Evolutionary conservation across 2,797 vertebrate species (phyloP), one percentile per base, ranked within the genome.

Genomic region (Hippoglossus hippoglossus): DNA sequence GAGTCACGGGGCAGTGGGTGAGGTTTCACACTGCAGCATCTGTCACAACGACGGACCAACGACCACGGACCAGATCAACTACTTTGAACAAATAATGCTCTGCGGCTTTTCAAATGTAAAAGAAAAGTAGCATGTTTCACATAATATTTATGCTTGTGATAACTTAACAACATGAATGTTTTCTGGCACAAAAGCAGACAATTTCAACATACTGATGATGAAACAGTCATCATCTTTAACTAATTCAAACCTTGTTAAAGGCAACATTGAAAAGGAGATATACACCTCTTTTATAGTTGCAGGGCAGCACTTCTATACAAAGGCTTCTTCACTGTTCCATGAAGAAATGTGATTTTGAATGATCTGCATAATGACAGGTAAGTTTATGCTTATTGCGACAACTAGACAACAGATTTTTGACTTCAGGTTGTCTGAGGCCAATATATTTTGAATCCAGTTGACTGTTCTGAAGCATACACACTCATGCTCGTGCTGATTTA

Each of bases 1-100:
- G 50, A 56, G 49, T 19, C 54, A 25, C 62, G 75, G 64, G 47
- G n/a, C 62, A 57, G 75, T 53, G 77, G 61, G 53, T 69, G 62
- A 84, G 49, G 73, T 79, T 66, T 84, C 81, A 75, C 57, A 59
- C 58, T 44, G 69, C 57, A 46, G 50, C 60, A 25, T 21, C 62
- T 50, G 54, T 34, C 62, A 68, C 31, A 34, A 34, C 31, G 8
- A 34, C 8, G 2, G 31, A 8, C 31, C 31, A 34, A 34, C 31
- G 31, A 3, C 31, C 9, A 11, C 31, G 1, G 31, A 4, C 26
- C 26, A 26, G 4, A 26, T 26, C 26, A 4, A 26, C 26, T 26
- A 26, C 26, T 3, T 24, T 24, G 24, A 2, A 31, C 28, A 31
- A 7, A 31, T 31, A 8, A 31, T 31, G 28, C 28, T 31, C 28